Evolutionary conservation across 2,797 vertebrate species (phyloP).

Genomic region (Hephaestus fuliginosus): DNA sequence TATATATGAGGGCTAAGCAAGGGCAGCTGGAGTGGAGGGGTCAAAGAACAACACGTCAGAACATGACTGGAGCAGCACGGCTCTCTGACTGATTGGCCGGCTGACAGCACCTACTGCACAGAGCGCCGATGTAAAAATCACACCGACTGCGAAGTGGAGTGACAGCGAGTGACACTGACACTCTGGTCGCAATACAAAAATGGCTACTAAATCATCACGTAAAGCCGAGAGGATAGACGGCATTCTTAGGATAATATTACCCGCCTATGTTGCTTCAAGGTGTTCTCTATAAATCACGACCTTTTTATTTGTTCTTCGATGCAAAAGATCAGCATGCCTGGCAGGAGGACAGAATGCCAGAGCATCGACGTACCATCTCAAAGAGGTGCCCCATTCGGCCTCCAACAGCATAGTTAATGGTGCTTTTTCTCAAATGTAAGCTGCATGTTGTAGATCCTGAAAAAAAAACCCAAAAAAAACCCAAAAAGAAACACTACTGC

Average conservation of each 20-base stretch:
- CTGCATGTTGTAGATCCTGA: conserved; percentile 32
- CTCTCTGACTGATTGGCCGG: conserved; percentile 58
- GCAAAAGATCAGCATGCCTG: conserved; percentile 21
- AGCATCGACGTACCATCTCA: conserved; percentile 17
- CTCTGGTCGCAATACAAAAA: conserved; percentile 14
- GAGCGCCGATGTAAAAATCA: conserved; percentile 47
- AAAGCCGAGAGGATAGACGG: conserved; percentile 6
- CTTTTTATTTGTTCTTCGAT: conserved; percentile 34
- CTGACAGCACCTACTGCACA: conserved; percentile 42
- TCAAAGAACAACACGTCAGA: conserved; percentile 59
- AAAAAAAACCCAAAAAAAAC: not conserved
- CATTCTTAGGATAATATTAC: not conserved
- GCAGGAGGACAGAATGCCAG: conserved; percentile 5
- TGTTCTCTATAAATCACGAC: conserved; percentile 13
- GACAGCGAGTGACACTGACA: conserved; percentile 33
- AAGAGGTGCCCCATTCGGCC: conserved; percentile 18
- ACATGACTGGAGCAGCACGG: conserved; percentile 37
- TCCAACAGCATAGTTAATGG: conserved; percentile 44
- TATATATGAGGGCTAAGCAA: conserved; percentile 60
- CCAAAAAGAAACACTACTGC: conserved; percentile 7
- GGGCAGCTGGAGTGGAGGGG: conserved; percentile 47
- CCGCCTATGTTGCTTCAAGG: conserved; percentile 8
- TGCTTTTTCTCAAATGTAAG: conserved; percentile 43
- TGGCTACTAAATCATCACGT: conserved; percentile 24
- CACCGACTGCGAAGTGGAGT: conserved; percentile 18